Base-by-base conservation (phyloP, 2,797 vertebrate species). In the Pitangus sulphuratus region DNA sequence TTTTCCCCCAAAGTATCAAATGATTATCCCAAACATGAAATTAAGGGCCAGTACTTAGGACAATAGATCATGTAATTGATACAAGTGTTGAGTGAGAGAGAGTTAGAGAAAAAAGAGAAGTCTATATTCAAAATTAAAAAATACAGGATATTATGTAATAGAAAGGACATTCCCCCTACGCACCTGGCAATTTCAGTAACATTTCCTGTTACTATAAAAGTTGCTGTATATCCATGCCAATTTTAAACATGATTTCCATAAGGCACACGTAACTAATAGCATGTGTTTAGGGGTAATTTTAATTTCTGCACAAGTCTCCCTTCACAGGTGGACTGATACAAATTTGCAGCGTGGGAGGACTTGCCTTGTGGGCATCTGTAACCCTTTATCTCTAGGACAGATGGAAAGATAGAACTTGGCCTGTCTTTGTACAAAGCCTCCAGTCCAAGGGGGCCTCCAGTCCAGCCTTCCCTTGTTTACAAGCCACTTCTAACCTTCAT, bases 131-230 rank as follows among this genome's bases (percentile, higher is more conserved):
- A 91, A 92, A 91, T 95, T 54, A 40, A 58, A 91, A 95, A 92
- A 71, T 80, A 61, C 79, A 84, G 89, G 89, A 89, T 94, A 87
- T 94, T 96, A 75, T 45, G 74, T 94, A 92, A 92, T 95, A 93
- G 94, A 80, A 90, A 80, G 84, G 93, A 78, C 84, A 65, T 68
- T 94, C 64, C 50, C 69, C 68, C 64, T 86, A 51, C 1, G 31
- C 95, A 96, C 90, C 88, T 97, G 95, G 92, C 86, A 82, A 81
- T 93, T 92, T 64, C 60, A 84, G 61, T 75, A 89, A 89, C 69
- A 42, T 96, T 95, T 96, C 93, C 84, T 94, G 82, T 95, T 94
- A 35, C 87, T 92, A 47, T 85, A 83, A 83, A 91, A 78, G 45
- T 91, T 92, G 74, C 40, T 86, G 40, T 89, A 62, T 90, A 66